A percentile compares a stretch with the other conserved stretches of the same genome.
phyloP scores from a whole-genome alignment of 2,888 invertebrate genomes.

The Cepaea hortensis region DNA sequence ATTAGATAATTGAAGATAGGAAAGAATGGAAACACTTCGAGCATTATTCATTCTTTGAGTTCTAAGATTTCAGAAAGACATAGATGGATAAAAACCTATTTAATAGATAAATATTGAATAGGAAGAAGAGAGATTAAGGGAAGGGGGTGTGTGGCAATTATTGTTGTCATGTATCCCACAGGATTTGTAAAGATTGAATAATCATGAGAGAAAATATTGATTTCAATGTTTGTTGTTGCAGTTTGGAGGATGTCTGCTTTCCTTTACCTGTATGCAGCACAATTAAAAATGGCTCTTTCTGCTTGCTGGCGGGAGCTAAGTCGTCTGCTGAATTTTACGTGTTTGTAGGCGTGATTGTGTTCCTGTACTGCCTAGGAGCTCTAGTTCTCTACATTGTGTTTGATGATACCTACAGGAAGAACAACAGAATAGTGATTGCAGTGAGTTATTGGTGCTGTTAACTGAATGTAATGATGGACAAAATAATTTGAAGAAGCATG shows the following conservation, averaged over 20 bases:
- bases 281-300: conserved; percentile 15
- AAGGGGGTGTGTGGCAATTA: too few relatives aligned
- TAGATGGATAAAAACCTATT: too few relatives aligned
- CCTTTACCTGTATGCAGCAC: conserved; percentile 9
- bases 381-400: conserved; percentile 78
- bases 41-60: too few relatives aligned
- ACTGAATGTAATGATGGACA: too few relatives aligned
- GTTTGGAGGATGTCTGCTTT: conserved; percentile 58
- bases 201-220: not conserved
- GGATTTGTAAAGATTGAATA: too few relatives aligned
- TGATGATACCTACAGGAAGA: conserved; percentile 73
- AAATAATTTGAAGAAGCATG: too few relatives aligned
- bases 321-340: conserved; percentile 82
- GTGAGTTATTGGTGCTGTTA: conserved; percentile 74
- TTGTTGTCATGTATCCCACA: too few relatives aligned
- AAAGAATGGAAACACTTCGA: too few relatives aligned
- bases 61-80: too few relatives aligned
- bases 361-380: conserved; percentile 80
- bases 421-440: conserved; percentile 77
- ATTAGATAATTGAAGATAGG: too few relatives aligned
- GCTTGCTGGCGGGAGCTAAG: conserved; percentile 52
- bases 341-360: conserved; percentile 83
- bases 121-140: too few relatives aligned
- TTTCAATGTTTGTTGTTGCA: conserved; percentile 48
- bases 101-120: too few relatives aligned